Percentiles rank a stretch among this genome's conserved stretches.
phyloP scores from a whole-genome alignment of 2,797 vertebrate species.

The Steatocranus sp. region DNA sequence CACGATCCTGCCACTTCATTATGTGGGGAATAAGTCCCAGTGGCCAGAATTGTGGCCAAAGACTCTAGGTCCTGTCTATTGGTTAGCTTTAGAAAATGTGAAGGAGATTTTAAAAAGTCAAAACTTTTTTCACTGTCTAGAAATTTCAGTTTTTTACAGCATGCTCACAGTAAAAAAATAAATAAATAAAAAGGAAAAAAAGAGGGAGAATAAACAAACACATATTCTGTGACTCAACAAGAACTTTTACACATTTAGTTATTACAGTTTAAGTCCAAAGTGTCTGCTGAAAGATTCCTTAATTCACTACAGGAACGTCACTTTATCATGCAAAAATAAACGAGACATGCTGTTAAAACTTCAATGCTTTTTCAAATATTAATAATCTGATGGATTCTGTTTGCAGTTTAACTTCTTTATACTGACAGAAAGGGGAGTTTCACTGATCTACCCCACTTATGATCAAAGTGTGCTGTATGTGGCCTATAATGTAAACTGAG shows the following conservation, averaged over 20 bases:
- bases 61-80: not conserved
- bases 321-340: not conserved
- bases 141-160: not conserved
- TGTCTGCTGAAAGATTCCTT: not conserved
- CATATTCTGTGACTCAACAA: not conserved
- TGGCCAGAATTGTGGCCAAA: not conserved
- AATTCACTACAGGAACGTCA: not conserved
- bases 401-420: not conserved
- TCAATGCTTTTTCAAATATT: not conserved
- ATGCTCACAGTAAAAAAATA: not conserved
- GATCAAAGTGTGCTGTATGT: accelerated
- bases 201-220: not conserved
- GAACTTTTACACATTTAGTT: not conserved
- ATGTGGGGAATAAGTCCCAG: not conserved
- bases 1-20: accelerated
- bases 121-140: not conserved
- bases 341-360: not conserved
- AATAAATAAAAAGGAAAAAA: not conserved
- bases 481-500: accelerated
- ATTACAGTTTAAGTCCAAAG: not conserved
- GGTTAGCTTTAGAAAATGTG: not conserved
- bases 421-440: not conserved
- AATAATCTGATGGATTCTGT: not conserved
- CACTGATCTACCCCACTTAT: not conserved
- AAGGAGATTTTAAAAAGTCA: not conserved